Evolutionary conservation across 2,888 invertebrate species (phyloP), one percentile per base, ranked within the genome.

Genomic region (Hydrotaea diabolus): DNA sequence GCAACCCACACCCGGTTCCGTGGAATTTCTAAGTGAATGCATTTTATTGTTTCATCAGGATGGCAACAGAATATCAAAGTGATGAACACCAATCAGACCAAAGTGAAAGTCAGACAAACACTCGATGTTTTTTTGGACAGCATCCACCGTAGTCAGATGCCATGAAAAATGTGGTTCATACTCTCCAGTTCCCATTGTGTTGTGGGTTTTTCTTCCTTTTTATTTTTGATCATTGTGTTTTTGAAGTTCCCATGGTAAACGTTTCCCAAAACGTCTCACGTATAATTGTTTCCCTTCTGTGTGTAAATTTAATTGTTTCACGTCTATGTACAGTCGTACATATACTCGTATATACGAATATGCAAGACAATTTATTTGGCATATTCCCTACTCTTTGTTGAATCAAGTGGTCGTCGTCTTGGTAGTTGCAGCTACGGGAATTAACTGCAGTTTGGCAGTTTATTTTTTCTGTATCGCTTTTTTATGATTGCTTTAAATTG

Each of bases 241-340:
- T 9, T 1, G 11, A 8, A 8, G 46, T 31, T 39, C 19, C 36
- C 53, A 55, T 31, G 31, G 55, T 5, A 39, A 74, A 17, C 55
- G 31, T 59, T 75, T 69, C 21, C 66, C 66, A 85, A 39, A 39
- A 75, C 66, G 69, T 66, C 84, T 86, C 82, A 86, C 84, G 85
- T 81, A 73, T 83, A 86, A 85, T 84, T 85, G 85, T 72, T 82
- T 76, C 79, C 74, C 79, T 82, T 26, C 73, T 76, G 72, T 81
- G 71, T 64, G 81, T 79, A 73, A 82, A 80, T 82, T 86, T 84
- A 85, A 82, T 86, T 84, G 86, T 85, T 85, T 80, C 77, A 85
- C 77, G 83, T 85, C 78, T 66, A 80, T 74, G 66, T 77, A 9
- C 9, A 39, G 3, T n/a, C 59, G 36, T 46, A 31, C 9, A 17